These are phyloP conservation scores for Barypeithes pellucidus DNA, from an alignment of 2,888 invertebrate genomes.

Conservation along the genomic window DNA sequence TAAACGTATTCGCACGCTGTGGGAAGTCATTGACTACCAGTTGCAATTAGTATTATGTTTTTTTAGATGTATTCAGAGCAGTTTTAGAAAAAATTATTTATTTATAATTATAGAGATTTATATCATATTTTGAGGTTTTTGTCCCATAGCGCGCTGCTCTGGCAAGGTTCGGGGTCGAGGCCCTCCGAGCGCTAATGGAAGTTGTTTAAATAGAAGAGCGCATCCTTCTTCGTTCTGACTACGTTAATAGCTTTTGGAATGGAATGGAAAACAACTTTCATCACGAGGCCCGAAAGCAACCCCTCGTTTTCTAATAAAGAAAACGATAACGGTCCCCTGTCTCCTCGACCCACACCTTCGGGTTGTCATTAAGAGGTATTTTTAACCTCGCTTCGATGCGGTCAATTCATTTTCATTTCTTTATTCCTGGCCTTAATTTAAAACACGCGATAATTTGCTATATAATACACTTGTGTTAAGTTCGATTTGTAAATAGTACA, in stretches of 20 bases:
- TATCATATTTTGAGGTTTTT: no score
- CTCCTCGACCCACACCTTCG: constrained; percentile 51
- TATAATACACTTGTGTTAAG: no score
- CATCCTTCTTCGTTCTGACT: constrained; percentile 66
- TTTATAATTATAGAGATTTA: no score
- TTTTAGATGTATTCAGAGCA: no score
- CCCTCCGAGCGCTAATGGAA: constrained; percentile 66
- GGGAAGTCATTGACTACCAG: no score
- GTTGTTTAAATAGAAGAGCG: constrained; percentile 68
- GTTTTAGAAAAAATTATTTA: no score
- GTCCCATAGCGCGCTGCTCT: constrained; percentile 35
- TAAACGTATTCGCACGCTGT: no score
- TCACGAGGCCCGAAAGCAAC: constrained; percentile 60
- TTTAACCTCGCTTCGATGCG: constrained; percentile 30
- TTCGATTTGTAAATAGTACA: no score
- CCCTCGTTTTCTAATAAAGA: constrained; percentile 59
- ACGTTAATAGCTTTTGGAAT: constrained; percentile 67
- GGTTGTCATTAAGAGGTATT: constrained; percentile 50
- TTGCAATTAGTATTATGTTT: no score
- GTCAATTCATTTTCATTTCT: constrained; percentile 36
- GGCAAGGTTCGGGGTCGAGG: constrained; percentile 57
- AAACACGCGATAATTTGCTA: background rate
- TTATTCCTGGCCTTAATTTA: background rate
- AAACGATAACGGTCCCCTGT: constrained; percentile 57
- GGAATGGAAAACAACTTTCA: constrained; percentile 67